Base-by-base conservation (phyloP, 2,888 invertebrate species). In the Ecliptopera silaceata region DNA sequence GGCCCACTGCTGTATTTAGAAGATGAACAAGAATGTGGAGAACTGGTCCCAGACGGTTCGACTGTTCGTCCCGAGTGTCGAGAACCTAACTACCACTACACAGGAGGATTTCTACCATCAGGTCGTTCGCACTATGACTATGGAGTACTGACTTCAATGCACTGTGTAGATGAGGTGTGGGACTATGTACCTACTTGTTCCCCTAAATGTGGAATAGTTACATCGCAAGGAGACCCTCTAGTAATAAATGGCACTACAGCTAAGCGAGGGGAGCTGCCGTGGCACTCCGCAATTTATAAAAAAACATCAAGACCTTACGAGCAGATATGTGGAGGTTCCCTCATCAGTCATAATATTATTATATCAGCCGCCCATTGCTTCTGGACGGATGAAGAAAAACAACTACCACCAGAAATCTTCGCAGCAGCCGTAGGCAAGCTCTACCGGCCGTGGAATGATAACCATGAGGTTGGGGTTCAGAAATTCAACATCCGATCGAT, bases 281-380 rank as follows among this genome's bases (percentile, higher is more conserved):
- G 93, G 93, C 92, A 93, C 64, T 86, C 88, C 0, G 88, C 87
- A 0, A 75, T 93, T 2, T 93, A 91, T 68, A 74, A 74, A 4
- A 80, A 79, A 57, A 72, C 77, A 8, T 69, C 76, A 11, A 79
- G 68, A 0, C 71, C 80, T 0, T 88, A 85, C 82, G 77, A 61
- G 55, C 91, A 90, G 64, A 88, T 90, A 61, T 93, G 93, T 59
- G 92, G 93, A 1, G 92, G 92, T 0, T 87, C 88, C 0, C 73
- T 93, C 3, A 82, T 93, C 56, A 79, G 68, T 32, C 69, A 58
- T 3, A 72, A 64, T 1, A 59, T 71, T 3, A 70, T 79, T n/a
- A 69, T 82, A 46, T 74, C 67, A 78, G 81, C 80, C 3, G 81
- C 79, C 1, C 81, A 82, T 53, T 80, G 81, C 53, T 80, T 82